A percentile compares a stretch with the other conserved stretches of the same genome.
These are phyloP conservation scores for Mus caroli DNA, from an alignment of 2,797 vertebrate species.

Conservation along the genomic window DNA sequence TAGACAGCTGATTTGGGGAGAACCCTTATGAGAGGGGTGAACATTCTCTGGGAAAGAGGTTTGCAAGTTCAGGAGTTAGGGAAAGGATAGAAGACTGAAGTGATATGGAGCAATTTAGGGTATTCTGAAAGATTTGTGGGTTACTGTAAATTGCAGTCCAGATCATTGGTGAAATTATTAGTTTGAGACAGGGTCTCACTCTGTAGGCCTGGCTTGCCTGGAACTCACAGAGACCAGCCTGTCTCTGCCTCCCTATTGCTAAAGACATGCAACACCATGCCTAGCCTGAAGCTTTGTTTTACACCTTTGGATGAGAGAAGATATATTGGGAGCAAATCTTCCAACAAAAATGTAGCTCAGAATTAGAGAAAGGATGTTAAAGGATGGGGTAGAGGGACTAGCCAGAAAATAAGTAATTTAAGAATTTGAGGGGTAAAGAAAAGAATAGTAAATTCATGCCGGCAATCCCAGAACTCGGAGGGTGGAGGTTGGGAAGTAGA, in stretches of 20 bases:
- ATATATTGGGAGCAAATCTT: conserved; percentile 58
- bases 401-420: conserved; percentile 25
- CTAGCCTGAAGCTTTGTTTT: neutral
- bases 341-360: conserved; percentile 45
- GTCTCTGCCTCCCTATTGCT: neutral
- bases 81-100: conserved; percentile 44
- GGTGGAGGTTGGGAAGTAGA: neutral
- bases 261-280: too few species aligned
- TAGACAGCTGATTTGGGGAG: conserved; percentile 51
- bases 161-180: conserved; percentile 57
- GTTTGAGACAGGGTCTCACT: conserved; percentile 53
- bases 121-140: conserved; percentile 66
- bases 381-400: neutral
- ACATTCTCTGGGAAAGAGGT: conserved; percentile 48
- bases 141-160: conserved; percentile 57
- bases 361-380: conserved; percentile 52
- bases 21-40: neutral
- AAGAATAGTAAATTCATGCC: neutral
- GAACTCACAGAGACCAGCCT: neutral
- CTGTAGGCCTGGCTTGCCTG: neutral
- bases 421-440: conserved; percentile 43
- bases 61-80: conserved; percentile 54
- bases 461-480: neutral
- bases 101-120: conserved; percentile 27
- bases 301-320: neutral